Evolutionary conservation across 1,140 invertebrate genomes (phyloP), one percentile per base, ranked within the genome.

Genomic region (Dermatophagoides farinae): DNA sequence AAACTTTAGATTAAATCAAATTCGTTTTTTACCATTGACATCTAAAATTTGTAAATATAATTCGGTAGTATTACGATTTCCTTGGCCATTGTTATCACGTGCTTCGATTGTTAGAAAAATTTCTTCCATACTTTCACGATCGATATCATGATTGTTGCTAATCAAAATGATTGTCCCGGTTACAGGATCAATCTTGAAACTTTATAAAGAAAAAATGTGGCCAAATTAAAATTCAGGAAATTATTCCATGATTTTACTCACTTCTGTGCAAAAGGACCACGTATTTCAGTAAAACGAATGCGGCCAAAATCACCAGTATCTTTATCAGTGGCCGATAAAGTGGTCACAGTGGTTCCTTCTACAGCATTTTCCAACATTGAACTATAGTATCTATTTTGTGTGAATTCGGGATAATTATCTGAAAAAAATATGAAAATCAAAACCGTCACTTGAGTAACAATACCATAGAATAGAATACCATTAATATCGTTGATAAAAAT

Each of bases 401-500:
- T 72, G 69, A 96, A 96, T 53, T 81, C 74, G 0, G 90, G 90
- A 6, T 79, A 72, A 72, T 92, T 90, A 68, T 95, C 58, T 60
- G n/a, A 1, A n/a, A 57, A 31, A 47, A 25, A 60, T 1, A 5
- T 5, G 44, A 47, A 20, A 37, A 43, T 5, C 11, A 39, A 20
- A 61, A 37, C 60, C n/a, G 18, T 61, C n/a, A 58, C 10, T 59
- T 40, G 16, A 6, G 40, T 10, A 37, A 10, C 14, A 9, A 47
- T 25, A 31, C 43, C 10, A 18, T 50, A 55, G 5, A 14, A 25
- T 31, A n/a, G 31, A 11, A 38, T 60, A 60, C 58, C 91, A 68
- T 96, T 95, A 4, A 85, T 76, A 70, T 96, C 90, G 60, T 82
- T 78, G 18, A 96, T 72, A 67, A 83, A 81, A 1, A 93, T 82